phyloP scores from a whole-genome alignment of 2,113 vertebrate species.

The Capreolus pygargus region DNA sequence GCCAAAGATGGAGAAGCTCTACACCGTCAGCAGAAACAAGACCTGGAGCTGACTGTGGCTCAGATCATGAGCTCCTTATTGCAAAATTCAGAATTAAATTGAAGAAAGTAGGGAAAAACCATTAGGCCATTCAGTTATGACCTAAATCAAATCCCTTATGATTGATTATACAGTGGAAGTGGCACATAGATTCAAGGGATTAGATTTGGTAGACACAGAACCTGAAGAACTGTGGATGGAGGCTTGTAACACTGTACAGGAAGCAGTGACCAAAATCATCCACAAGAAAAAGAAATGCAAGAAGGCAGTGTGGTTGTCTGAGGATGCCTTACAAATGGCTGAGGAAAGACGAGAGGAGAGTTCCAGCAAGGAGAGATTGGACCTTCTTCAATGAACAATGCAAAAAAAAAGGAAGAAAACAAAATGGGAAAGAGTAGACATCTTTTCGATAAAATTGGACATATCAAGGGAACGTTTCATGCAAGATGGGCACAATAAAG shows the following conservation, averaged over 20 bases:
- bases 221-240: neutral
- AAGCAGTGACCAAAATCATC: neutral
- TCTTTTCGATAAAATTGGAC: neutral
- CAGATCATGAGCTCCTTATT: neutral
- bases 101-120: neutral
- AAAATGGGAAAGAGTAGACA: neutral
- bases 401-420: neutral
- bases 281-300: neutral
- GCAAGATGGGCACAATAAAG: neutral
- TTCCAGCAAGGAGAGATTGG: neutral
- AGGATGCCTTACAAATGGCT: neutral
- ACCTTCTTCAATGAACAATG: neutral
- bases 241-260: neutral
- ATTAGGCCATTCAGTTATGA: neutral
- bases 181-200: neutral
- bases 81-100: neutral
- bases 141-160: neutral
- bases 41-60: neutral
- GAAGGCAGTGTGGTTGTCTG: neutral
- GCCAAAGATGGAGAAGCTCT: neutral
- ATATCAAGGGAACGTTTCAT: neutral
- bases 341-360: neutral
- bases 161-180: neutral
- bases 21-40: neutral
- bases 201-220: neutral